A percentile compares a stretch with the other conserved stretches of the same genome.
Evolutionary conservation across 2,797 vertebrate species (phyloP).

Genomic region (Monodelphis domestica): DNA sequence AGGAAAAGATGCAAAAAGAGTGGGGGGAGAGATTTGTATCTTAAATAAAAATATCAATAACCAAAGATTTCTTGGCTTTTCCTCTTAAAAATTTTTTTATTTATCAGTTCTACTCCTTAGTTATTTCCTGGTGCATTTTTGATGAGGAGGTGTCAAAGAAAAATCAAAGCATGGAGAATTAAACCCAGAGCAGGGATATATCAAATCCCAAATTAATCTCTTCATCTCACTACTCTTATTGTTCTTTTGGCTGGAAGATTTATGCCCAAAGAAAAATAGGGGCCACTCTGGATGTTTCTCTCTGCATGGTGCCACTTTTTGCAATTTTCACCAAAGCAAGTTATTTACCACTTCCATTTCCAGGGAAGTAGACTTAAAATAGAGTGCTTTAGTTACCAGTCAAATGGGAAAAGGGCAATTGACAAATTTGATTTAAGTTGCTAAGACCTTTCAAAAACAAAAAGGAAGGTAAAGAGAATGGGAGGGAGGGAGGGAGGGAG

Average conservation of each 20-base stretch:
- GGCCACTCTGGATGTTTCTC: neutral
- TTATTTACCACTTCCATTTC: constrained; percentile 11
- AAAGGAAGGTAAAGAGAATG: neutral
- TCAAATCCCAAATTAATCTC: neutral
- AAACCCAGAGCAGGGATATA: neutral
- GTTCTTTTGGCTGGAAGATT: neutral
- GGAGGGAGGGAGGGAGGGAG: neutral
- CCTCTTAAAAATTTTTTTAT: constrained; percentile 5
- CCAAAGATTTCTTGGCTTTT: constrained; percentile 18
- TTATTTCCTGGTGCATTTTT: constrained; percentile 20
- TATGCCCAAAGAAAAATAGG: neutral
- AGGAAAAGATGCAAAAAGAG: neutral
- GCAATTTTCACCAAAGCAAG: constrained; percentile 58
- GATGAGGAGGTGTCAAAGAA: constrained; percentile 27
- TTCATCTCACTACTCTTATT: constrained; percentile 6
- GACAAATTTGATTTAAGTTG: neutral
- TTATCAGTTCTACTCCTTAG: constrained; percentile 3
- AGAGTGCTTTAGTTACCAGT: neutral
- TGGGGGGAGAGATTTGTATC: neutral
- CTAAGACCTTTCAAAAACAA: neutral
- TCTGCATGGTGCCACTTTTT: constrained; percentile 17
- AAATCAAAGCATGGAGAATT: neutral
- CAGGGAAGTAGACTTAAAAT: neutral
- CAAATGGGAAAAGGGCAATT: neutral
- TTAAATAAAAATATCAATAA: constrained; percentile 39